phyloP scores from a whole-genome alignment of 2,888 invertebrate species.

The Limnephilus lunatus region DNA sequence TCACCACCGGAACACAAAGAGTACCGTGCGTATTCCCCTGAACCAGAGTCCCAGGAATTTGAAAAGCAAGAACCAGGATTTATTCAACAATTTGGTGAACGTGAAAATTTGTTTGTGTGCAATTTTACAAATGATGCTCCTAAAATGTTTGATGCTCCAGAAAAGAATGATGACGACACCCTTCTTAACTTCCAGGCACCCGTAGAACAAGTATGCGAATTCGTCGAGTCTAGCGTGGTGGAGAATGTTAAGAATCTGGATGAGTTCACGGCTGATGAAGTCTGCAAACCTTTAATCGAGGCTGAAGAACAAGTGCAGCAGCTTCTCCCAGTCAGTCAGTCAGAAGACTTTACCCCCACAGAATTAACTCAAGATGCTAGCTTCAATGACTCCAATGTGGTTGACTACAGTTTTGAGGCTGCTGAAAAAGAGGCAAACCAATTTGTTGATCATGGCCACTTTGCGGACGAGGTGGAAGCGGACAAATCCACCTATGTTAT shows the following conservation, averaged over 20 bases:
- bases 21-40: constrained; percentile 47
- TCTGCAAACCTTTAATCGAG: constrained; percentile 45
- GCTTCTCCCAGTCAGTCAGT: not conserved
- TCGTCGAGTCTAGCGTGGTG: constrained; percentile 54
- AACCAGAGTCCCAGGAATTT: constrained; percentile 59
- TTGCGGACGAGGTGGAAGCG: constrained; percentile 27
- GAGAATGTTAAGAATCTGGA: constrained; percentile 51
- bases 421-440: constrained; percentile 41
- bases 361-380: not conserved
- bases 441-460: constrained; percentile 16
- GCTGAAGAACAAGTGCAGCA: constrained; percentile 23
- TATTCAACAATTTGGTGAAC: constrained; percentile 68
- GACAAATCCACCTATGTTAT: not conserved
- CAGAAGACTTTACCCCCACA: constrained; percentile 2
- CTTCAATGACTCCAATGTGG: constrained; percentile 25
- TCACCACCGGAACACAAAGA: constrained; percentile 32
- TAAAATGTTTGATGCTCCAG: not conserved
- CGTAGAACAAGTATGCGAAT: constrained; percentile 53
- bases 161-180: constrained; percentile 12
- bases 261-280: constrained; percentile 56
- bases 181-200: constrained; percentile 37
- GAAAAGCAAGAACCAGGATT: constrained; percentile 63
- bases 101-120: constrained; percentile 68
- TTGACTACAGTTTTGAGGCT: constrained; percentile 16
- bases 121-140: constrained; percentile 56